Evolutionary conservation across 1,140 invertebrate species (phyloP).

Genomic region (Physella acuta): DNA sequence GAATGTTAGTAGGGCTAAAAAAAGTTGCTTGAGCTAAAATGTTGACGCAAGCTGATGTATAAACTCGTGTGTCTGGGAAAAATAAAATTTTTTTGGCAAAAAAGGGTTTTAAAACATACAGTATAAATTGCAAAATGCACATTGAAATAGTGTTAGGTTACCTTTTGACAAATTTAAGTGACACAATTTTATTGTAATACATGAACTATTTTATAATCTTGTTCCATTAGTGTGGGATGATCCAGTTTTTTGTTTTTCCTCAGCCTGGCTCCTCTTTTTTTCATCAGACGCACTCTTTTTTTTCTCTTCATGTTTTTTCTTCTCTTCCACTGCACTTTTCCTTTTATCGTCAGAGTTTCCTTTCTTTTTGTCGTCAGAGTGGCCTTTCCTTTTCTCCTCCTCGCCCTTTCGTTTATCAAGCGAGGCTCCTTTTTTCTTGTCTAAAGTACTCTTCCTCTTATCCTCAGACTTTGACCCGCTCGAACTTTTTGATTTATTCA

Average conservation of each 20-base stretch:
- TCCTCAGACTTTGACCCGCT: not conserved
- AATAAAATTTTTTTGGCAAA: no score
- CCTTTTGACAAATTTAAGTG: no score
- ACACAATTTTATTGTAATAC: no score
- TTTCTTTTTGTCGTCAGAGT: constrained; percentile 6
- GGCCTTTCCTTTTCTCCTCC: not conserved
- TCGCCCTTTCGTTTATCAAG: not conserved
- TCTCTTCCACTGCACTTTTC: not conserved
- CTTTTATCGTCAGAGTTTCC: not conserved
- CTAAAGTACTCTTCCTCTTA: not conserved
- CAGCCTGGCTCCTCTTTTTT: not conserved
- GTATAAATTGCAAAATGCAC: no score
- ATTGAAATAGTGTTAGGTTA: no score
- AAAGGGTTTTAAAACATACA: no score
- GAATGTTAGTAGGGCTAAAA: no score
- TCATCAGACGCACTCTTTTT: not conserved
- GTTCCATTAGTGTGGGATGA: not conserved
- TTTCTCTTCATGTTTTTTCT: constrained; percentile 16
- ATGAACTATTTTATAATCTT: not conserved
- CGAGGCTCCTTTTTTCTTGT: constrained; percentile 15
- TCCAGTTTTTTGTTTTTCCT: constrained; percentile 6
- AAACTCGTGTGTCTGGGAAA: no score
- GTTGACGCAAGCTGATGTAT: no score
- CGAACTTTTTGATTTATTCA: constrained; percentile 7
- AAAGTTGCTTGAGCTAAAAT: no score